Evolutionary conservation across 2,797 vertebrate genomes (phyloP).

Genomic region (Synaphobranchus kaupii): DNA sequence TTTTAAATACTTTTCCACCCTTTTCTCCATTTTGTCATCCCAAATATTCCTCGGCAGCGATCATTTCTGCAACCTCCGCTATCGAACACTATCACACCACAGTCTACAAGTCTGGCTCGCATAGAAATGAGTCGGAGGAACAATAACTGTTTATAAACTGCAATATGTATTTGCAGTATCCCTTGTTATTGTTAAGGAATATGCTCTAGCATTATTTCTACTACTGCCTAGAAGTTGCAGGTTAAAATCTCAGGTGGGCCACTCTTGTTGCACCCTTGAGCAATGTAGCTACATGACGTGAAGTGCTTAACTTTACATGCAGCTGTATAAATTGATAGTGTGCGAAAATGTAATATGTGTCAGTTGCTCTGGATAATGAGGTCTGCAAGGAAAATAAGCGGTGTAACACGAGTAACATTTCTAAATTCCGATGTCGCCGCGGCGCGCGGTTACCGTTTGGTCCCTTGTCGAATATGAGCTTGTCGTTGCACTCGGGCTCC

Average conservation of each 20-base stretch:
- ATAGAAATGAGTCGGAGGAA: neutral
- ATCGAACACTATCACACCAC: neutral
- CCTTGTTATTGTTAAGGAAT: neutral
- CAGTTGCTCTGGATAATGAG: neutral
- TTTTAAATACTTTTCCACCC: too few relatives aligned
- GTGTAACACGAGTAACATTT: neutral
- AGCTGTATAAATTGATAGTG: neutral
- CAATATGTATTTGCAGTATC: neutral
- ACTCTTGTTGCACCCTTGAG: neutral
- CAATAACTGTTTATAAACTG: neutral
- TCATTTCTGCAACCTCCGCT: too few relatives aligned
- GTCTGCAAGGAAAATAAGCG: neutral
- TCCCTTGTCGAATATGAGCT: slow-evolving; percentile 82
- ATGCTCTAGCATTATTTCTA: neutral
- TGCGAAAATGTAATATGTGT: neutral
- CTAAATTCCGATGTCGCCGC: neutral
- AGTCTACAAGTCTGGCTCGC: neutral
- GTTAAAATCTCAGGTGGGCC: neutral
- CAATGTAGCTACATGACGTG: neutral
- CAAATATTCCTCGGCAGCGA: too few relatives aligned
- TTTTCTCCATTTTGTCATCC: too few relatives aligned
- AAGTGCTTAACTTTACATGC: neutral
- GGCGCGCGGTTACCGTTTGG: slow-evolving; percentile 69
- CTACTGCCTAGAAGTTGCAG: neutral
- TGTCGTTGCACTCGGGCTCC: slow-evolving; percentile 86